Percentiles rank a stretch among this genome's conserved stretches.
Conservation (phyloP, 2,113 vertebrate genomes). For the Trogon melanurus region DNA sequence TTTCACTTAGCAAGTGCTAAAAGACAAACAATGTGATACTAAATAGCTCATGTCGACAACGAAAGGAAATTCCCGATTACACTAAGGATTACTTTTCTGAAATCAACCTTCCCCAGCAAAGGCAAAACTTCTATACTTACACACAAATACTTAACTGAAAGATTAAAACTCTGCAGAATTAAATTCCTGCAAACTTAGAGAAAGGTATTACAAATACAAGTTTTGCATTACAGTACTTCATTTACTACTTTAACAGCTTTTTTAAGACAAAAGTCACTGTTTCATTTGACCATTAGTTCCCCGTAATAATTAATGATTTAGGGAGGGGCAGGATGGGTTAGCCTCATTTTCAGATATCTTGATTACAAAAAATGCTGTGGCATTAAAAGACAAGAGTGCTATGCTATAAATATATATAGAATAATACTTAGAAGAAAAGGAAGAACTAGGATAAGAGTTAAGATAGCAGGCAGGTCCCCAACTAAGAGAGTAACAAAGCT, state of each 20-base stretch:
- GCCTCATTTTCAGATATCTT: background rate
- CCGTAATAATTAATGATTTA: background rate
- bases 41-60: background rate
- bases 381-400: background rate
- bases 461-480: background rate
- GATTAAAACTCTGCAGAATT: background rate
- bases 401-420: background rate
- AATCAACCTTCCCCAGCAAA: background rate
- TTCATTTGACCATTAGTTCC: background rate
- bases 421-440: background rate
- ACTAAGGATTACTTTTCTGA: background rate
- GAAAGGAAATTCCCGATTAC: background rate
- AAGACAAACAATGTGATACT: background rate
- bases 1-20: conserved; percentile 12
- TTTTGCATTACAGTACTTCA: background rate
- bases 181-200: background rate
- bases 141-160: background rate
- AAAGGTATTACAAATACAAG: background rate
- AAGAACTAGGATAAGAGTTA: background rate
- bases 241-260: background rate
- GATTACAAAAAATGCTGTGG: background rate
- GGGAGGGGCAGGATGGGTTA: rapidly evolving
- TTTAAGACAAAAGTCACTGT: background rate
- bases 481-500: background rate
- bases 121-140: background rate